Conservation (phyloP, 2,888 invertebrate species). For the Perizoma flavofasciatum region DNA sequence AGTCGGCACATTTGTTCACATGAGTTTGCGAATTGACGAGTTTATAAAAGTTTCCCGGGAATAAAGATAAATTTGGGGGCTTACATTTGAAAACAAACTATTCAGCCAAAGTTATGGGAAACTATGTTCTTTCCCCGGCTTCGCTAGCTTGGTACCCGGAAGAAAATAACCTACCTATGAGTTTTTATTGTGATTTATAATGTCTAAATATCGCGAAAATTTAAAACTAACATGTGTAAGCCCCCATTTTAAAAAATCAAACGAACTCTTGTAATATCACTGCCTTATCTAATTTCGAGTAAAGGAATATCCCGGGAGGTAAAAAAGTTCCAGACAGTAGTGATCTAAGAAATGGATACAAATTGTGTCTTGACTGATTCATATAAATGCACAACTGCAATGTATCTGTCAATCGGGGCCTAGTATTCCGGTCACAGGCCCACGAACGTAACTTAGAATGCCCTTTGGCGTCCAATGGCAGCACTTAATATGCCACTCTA, state of each 20-base stretch:
- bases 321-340: too few relatives aligned
- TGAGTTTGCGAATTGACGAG: conserved; percentile 3
- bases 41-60: not conserved
- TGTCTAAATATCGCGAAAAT: too few relatives aligned
- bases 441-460: conserved; percentile 47
- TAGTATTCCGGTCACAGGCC: conserved; percentile 62
- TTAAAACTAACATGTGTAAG: not conserved
- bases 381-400: conserved; percentile 46
- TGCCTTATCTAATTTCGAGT: not conserved
- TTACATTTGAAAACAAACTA: conserved; percentile 2
- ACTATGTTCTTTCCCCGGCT: too few relatives aligned
- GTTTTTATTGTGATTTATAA: too few relatives aligned
- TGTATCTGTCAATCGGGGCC: conserved; percentile 41
- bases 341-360: conserved; percentile 14
- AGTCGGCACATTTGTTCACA: conserved; percentile 15
- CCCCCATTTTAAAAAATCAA: not conserved
- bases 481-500: conserved; percentile 46
- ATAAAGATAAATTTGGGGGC: conserved; percentile 1
- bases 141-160: too few relatives aligned
- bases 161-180: too few relatives aligned
- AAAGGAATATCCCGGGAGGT: not conserved
- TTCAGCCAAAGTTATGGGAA: too few relatives aligned
- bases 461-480: conserved; percentile 52
- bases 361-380: conserved; percentile 34
- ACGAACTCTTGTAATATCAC: not conserved